Evolutionary conservation across 2,113 vertebrate species (phyloP), one percentile per base, ranked within the genome.

Genomic region (Abramis brama): DNA sequence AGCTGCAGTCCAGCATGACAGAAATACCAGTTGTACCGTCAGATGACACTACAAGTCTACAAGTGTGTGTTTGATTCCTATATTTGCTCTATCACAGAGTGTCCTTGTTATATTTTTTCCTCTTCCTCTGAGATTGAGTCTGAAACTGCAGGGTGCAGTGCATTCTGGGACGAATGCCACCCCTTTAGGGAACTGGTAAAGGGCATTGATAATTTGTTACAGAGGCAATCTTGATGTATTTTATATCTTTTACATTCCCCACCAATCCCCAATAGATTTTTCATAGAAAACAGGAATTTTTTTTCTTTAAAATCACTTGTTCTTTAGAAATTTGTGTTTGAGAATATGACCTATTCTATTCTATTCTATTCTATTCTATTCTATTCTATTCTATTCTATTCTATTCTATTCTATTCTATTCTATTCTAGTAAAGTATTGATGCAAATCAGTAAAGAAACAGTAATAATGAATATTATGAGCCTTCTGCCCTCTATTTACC

Each of bases 141-240:
- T 60, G 55, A 57, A 23, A 84, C 30, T 39, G 70, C 19, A 47
- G 64, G 64, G 30, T 30, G 74, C 68, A 68, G 30, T 83, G 86
- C 80, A 82, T 85, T 85, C 79, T 88, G 89, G 87, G 87, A 84
- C n/a, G 13, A 78, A 52, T 27, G 81, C 77, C 77, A 79, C 15
- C n/a, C 27, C 39, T 84, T 43, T n/a, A 79, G 77, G 71, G 84
- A 70, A 39, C 77, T 87, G 77, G 80, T 76, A 76, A 43, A n/a
- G 79, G 68, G 59, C 76, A 76, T 50, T 73, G 23, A 71, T 68
- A 76, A 66, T 87, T 77, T 82, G 57, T 64, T 86, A 33, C 43
- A 33, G 47, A 21, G 27, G 60, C 52, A 74, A 33, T 57, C 62
- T 77, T 30, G 55, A 82, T 78, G 50, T 50, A 68, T 70, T 73